Percentiles rank a stretch among this genome's conserved stretches.
These are phyloP conservation scores for Alosa sapidissima DNA, from an alignment of 2,797 vertebrate species.

Conservation along the genomic window DNA sequence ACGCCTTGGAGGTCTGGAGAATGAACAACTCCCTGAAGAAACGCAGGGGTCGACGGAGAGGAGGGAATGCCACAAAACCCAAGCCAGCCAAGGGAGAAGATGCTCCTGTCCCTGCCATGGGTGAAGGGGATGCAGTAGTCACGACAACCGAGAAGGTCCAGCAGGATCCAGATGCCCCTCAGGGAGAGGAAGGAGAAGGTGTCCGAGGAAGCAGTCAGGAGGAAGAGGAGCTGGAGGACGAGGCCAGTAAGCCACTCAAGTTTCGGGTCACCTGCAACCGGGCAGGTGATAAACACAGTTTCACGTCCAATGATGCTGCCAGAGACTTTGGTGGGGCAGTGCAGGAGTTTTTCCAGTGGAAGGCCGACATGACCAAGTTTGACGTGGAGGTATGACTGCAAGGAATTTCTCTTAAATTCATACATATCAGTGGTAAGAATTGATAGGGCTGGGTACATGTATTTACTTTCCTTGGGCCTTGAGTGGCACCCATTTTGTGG, in stretches of 20 bases:
- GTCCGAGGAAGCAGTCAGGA: conserved; percentile 43
- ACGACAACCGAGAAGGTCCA: conserved; percentile 29
- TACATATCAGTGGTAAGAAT: too few relatives aligned
- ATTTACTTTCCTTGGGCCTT: too few relatives aligned
- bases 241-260: conserved; percentile 66
- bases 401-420: not conserved
- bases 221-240: conserved; percentile 48
- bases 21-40: conserved; percentile 89
- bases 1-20: conserved; percentile 88
- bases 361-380: conserved; percentile 98
- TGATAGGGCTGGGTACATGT: too few relatives aligned
- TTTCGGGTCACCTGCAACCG: conserved; percentile 95
- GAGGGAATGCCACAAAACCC: conserved; percentile 51
- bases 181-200: conserved; percentile 41
- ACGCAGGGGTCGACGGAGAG: conserved; percentile 80
- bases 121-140: not conserved
- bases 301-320: conserved; percentile 93
- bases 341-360: conserved; percentile 96
- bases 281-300: conserved; percentile 92
- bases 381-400: conserved; percentile 86
- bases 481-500: too few relatives aligned
- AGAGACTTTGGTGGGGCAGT: conserved; percentile 95
- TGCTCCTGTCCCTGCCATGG: conserved; percentile 12
- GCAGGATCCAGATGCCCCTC: conserved; percentile 42
- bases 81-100: conserved; percentile 46